Evolutionary conservation across 2,113 vertebrate species (phyloP), one percentile per base, ranked within the genome.

Genomic region (Lutjanus erythropterus): DNA sequence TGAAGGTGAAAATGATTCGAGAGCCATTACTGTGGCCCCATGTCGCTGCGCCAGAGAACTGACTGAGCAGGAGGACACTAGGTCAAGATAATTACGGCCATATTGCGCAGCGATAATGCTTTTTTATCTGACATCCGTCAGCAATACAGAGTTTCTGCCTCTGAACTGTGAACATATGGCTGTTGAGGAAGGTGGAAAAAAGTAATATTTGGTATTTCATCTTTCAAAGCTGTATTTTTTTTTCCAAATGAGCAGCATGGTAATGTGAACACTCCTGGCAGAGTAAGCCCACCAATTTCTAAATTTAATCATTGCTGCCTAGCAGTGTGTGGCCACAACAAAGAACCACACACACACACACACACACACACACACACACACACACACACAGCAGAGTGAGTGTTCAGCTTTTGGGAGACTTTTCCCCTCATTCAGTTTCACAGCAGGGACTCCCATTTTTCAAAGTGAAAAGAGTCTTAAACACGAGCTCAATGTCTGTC

Each of bases 1-100:
- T 78, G 85, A 81, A 90, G 88, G 86, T 87, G 85, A 88, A 90
- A 93, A 89, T 85, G 71, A 90, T 86, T 87, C 23, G 25, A 49
- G 44, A 84, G 71, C 77, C 72, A 84, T 92, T 86, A 90, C 73
- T 49, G 55, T 71, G 27, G 55, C 80, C 86, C 78, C 71, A 71
- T 78, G 83, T 76, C 21, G 58, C 72, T 53, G 71, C 46, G 62
- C 68, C 72, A 67, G 62, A 82, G 65, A 76, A 82, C 39, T 56
- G 71, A 71, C 58, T 67, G 76, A 85, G 74, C 46, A 78, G 46
- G 50, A 88, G 79, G 75, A 85, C 83, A 83, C 25, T 14, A 55
- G 86, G 88, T 90, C 84, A 86, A 59, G 83, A 83, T 84, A 89
- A 89, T 88, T 89, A 79, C 41, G 61, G 80, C 71, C 75, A 71